These are phyloP conservation scores for Podarcis raffonei DNA, from an alignment of 2,113 vertebrate species.

Conservation along the genomic window DNA sequence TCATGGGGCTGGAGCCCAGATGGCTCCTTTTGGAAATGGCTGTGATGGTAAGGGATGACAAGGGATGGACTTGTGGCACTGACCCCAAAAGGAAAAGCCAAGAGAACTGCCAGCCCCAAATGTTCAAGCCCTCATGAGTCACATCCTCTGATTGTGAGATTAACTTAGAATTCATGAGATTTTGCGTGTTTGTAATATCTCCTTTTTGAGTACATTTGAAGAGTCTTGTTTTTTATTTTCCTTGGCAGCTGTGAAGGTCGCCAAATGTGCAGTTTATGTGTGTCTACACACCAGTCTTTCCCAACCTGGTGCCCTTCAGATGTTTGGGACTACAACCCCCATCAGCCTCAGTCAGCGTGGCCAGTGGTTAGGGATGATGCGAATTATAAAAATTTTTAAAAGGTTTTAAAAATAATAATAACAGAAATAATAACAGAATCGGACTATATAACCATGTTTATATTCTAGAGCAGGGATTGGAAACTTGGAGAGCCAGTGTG, in stretches of 20 bases:
- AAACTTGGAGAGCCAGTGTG: too few relatives aligned
- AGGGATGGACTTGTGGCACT: conserved; percentile 16
- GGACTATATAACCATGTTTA: not conserved
- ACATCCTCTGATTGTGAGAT: conserved; percentile 17
- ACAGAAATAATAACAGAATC: not conserved
- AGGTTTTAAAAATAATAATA: too few relatives aligned
- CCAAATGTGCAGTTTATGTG: not conserved
- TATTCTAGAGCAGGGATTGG: too few relatives aligned
- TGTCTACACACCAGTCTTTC: not conserved
- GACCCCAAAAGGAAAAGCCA: conserved; percentile 6
- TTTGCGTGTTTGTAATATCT: not conserved
- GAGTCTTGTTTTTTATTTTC: not conserved
- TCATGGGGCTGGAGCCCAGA: conserved; percentile 53
- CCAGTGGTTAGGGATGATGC: too few relatives aligned
- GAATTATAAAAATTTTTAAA: too few relatives aligned
- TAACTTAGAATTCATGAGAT: not conserved
- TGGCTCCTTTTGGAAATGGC: not conserved
- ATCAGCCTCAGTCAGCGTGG: too few relatives aligned
- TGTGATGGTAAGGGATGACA: not conserved
- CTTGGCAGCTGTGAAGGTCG: not conserved
- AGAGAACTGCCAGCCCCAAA: not conserved
- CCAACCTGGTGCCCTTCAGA: too few relatives aligned
- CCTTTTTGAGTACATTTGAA: not conserved
- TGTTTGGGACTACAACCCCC: too few relatives aligned
- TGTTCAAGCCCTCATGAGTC: conserved; percentile 5